Evolutionary conservation across 1,140 invertebrate genomes (phyloP).

Genomic region (Dendroctonus ponderosae): DNA sequence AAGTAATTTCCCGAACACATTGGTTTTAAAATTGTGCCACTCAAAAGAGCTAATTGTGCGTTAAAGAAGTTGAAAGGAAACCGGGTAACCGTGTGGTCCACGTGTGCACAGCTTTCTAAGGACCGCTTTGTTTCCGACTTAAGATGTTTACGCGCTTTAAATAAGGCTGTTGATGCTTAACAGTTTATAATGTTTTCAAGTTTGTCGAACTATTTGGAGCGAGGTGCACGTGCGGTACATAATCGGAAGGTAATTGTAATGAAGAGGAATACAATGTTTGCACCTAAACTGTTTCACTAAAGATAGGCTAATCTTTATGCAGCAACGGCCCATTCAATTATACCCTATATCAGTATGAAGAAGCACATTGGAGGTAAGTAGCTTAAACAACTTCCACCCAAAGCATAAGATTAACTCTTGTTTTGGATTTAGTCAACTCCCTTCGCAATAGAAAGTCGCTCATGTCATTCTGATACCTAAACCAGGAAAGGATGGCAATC

Average conservation of each 20-base stretch:
- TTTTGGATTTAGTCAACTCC: no score
- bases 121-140: slow-evolving; percentile 32
- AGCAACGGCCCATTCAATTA: no score
- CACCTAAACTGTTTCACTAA: no score
- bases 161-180: slow-evolving; percentile 21
- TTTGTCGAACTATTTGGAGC: slow-evolving; percentile 4
- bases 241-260: background rate
- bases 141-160: slow-evolving; percentile 36
- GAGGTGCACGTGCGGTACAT: slow-evolving; percentile 12
- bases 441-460: no score
- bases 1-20: slow-evolving; percentile 21
- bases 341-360: no score
- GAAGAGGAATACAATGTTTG: no score
- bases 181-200: slow-evolving; percentile 24
- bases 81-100: slow-evolving; percentile 36
- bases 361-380: no score
- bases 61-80: slow-evolving; percentile 30
- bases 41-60: slow-evolving; percentile 27
- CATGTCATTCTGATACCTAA: no score
- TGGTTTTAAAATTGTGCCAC: slow-evolving; percentile 17
- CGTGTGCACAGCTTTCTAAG: slow-evolving; percentile 37
- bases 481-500: no score
- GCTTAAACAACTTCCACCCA: no score
- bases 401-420: no score
- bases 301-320: no score